Base-by-base conservation (phyloP, 2,888 invertebrate genomes). In the Adineta ricciae region DNA sequence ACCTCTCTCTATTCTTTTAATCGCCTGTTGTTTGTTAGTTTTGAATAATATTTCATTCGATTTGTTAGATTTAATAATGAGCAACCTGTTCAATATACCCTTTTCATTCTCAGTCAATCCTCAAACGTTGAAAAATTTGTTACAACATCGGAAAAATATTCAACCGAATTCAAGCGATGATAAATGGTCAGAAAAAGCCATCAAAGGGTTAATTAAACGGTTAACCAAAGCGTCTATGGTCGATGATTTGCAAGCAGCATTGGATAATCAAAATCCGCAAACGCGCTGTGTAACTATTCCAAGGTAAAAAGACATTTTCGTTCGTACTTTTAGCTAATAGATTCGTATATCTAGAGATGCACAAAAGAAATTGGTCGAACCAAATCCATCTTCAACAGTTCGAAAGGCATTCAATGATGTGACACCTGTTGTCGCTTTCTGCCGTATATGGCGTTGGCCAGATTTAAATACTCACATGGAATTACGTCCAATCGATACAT, bases 131-230 rank as follows among this genome's bases (percentile, higher is more conserved):
- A 78, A 78, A 41, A 38, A 19, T 41, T 78, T 78, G 41, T n/a
- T 78, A n/a, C 41, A 41, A 41, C 78, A 78, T 41, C 21, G 78
- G n/a, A 78, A 78, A 78, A 78, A 78, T 78, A 41, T 78, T 41
- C 41, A 41, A n/a, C 14, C 32, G 19, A 78, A 78, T 41, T 49
- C 78, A 21, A 78, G 50, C 46, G 90, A 90, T 84, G 83, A 97
- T 92, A 96, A 96, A 93, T 97, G 96, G 96, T 95, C 95, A 88
- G 97, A 97, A 92, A 97, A 97, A 92, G 97, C 97, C 88, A 96
- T 98, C 87, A 96, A 96, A 92, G 96, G 95, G 92, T 93, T 98
- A 89, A 96, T 97, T 86, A 97, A 97, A 92, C 97, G 97, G 92
- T 92, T 97, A 89, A 97, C 96, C 92, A 97, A 96, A 92, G 94